These are phyloP conservation scores for Sebastes aleutianus DNA, from an alignment of 2,797 vertebrate genomes.

Conservation along the genomic window DNA sequence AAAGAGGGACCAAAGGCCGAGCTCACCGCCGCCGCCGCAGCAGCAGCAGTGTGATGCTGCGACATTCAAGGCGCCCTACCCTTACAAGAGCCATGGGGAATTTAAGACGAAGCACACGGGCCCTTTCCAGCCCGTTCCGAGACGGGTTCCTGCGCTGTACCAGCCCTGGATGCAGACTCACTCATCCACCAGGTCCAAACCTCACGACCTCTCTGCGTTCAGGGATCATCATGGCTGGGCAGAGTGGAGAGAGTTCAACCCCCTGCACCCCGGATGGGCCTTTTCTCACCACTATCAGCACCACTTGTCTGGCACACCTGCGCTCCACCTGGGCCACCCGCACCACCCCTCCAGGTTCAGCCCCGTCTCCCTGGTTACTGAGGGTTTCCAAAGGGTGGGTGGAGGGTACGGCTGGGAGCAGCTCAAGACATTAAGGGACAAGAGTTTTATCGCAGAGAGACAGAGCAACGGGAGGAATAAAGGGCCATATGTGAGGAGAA, in stretches of 20 bases:
- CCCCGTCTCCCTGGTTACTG: constrained; percentile 16
- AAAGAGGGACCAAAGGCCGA: constrained; percentile 75
- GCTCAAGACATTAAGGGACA: constrained; percentile 38
- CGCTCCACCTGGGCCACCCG: constrained; percentile 23
- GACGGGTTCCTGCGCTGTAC: constrained; percentile 58
- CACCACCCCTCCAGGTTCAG: constrained; percentile 40
- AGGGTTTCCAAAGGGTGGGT: constrained; percentile 20
- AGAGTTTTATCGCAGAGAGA: constrained; percentile 12
- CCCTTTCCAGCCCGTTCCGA: constrained; percentile 60
- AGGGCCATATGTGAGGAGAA: constrained; percentile 50
- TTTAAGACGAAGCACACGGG: constrained; percentile 45
- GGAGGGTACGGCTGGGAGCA: constrained; percentile 52
- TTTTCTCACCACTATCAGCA: constrained; percentile 44
- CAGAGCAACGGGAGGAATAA: constrained; percentile 44
- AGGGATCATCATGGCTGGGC: constrained; percentile 62
- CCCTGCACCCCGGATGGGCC: constrained; percentile 54
- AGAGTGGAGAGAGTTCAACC: constrained; percentile 57
- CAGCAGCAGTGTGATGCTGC: constrained; percentile 57
- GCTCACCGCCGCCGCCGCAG: not conserved
- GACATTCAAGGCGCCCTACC: constrained; percentile 79
- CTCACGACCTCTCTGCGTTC: constrained; percentile 56
- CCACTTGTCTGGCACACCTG: constrained; percentile 9
- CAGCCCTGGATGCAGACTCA: constrained; percentile 72
- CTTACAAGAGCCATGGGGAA: constrained; percentile 68
- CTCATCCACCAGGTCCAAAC: constrained; percentile 41